Conservation (phyloP, 1,140 invertebrate genomes). For the Pogonus chalceus region DNA sequence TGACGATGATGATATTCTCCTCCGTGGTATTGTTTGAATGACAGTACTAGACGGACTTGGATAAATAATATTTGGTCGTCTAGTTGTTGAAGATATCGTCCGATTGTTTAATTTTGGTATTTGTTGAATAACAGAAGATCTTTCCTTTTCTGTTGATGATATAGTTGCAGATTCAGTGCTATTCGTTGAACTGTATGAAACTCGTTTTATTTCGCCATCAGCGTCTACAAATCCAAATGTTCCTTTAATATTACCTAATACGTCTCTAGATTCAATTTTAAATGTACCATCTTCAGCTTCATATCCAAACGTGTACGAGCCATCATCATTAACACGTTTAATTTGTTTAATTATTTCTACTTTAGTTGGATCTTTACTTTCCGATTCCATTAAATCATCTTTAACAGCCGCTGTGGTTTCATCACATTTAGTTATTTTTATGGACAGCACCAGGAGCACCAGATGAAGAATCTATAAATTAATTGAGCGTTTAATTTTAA, state of each 20-base stretch:
- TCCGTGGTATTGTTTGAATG: constrained; percentile 49
- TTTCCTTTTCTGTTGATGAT: constrained; percentile 38
- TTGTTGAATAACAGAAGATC: constrained; percentile 40
- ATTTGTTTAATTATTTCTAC: constrained; percentile 63
- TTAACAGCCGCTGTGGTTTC: constrained; percentile 23
- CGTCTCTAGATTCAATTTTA: constrained; percentile 73
- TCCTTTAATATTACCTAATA: constrained; percentile 71
- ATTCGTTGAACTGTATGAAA: constrained; percentile 64
- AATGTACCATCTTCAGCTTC: constrained; percentile 76
- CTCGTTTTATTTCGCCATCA: constrained; percentile 67
- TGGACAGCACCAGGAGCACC: neutral
- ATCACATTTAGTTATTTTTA: neutral
- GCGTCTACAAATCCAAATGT: constrained; percentile 78
- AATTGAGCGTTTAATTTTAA: neutral
- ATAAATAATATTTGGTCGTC: constrained; percentile 33
- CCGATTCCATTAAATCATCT: constrained; percentile 41
- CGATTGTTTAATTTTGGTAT: constrained; percentile 35
- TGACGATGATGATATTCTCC: constrained; percentile 34
- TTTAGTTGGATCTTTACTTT: constrained; percentile 44
- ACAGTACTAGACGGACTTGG: constrained; percentile 43
- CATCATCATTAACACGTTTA: constrained; percentile 69
- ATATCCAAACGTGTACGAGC: constrained; percentile 75
- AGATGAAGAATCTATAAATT: neutral
- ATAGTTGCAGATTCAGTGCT: constrained; percentile 44
- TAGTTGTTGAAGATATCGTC: constrained; percentile 29